These are phyloP conservation scores for Calameuta filiformis DNA, from an alignment of 2,888 invertebrate species.

Conservation along the genomic window DNA sequence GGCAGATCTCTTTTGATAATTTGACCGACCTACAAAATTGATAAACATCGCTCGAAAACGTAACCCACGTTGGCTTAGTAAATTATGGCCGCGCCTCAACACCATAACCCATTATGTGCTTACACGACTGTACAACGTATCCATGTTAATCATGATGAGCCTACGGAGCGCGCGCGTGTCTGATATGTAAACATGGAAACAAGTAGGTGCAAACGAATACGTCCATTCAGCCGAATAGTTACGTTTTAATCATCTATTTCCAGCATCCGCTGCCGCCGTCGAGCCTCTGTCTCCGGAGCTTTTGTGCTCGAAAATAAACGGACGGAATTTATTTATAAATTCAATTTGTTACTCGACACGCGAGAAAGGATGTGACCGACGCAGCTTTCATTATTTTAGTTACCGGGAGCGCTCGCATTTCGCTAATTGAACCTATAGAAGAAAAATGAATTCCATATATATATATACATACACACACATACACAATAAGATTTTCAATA, in stretches of 20 bases:
- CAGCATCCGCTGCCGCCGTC: not conserved
- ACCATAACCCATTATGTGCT: not conserved
- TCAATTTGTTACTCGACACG: slow-evolving; percentile 8
- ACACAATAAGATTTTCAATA: not conserved
- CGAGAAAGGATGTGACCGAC: not conserved
- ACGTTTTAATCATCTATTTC: not conserved
- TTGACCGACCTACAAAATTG: not conserved
- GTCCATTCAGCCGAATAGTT: not conserved
- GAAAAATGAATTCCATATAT: not conserved
- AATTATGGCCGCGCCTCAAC: not conserved
- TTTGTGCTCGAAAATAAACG: slow-evolving; percentile 31
- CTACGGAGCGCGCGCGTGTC: not conserved
- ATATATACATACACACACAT: too few relatives aligned
- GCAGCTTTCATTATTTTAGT: not conserved
- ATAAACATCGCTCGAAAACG: not conserved
- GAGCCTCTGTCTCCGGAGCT: not conserved
- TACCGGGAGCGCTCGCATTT: not conserved
- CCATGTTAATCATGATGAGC: slow-evolving; percentile 19
- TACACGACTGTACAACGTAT: not conserved
- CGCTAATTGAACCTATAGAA: not conserved
- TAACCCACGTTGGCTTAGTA: not conserved
- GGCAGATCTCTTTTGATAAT: not conserved
- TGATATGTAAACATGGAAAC: slow-evolving; percentile 12
- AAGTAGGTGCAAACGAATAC: slow-evolving; percentile 15
- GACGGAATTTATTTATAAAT: slow-evolving; percentile 15